Evolutionary conservation across 1,140 invertebrate genomes (phyloP).

Genomic region (Drosophila fuyamai): DNA sequence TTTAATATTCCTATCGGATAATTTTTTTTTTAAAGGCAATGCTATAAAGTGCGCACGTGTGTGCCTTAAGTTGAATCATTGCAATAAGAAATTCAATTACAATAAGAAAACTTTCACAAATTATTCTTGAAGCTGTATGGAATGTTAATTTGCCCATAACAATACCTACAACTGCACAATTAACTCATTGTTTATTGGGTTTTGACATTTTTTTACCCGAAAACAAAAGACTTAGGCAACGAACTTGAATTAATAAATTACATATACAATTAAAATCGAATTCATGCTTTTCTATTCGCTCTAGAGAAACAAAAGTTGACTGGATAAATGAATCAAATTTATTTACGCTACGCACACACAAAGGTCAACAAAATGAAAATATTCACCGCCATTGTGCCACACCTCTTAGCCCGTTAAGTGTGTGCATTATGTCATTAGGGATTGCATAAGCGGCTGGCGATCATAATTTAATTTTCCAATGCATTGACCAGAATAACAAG

Average conservation of each 20-base stretch:
- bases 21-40: too few relatives aligned
- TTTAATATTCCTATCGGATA: too few relatives aligned
- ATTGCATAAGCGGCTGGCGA: conserved; percentile 60
- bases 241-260: conserved; percentile 56
- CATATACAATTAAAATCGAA: conserved; percentile 22
- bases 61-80: background rate
- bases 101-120: conserved; percentile 23
- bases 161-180: conserved; percentile 1
- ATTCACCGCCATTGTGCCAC: background rate
- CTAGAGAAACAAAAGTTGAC: conserved; percentile 25
- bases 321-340: conserved; percentile 48
- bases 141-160: conserved; percentile 2
- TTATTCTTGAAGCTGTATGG: background rate
- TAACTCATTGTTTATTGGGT: background rate
- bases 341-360: conserved; percentile 58
- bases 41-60: too few relatives aligned
- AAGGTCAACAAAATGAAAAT: conserved; percentile 56
- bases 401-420: conserved; percentile 10
- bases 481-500: conserved; percentile 79
- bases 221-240: conserved; percentile 74
- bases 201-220: conserved; percentile 1
- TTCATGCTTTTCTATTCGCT: background rate
- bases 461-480: conserved; percentile 82
- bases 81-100: too few relatives aligned
- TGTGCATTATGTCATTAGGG: conserved; percentile 72